These are phyloP conservation scores for Propithecus coquereli DNA, from an alignment of 2,113 vertebrate species.

Conservation along the genomic window DNA sequence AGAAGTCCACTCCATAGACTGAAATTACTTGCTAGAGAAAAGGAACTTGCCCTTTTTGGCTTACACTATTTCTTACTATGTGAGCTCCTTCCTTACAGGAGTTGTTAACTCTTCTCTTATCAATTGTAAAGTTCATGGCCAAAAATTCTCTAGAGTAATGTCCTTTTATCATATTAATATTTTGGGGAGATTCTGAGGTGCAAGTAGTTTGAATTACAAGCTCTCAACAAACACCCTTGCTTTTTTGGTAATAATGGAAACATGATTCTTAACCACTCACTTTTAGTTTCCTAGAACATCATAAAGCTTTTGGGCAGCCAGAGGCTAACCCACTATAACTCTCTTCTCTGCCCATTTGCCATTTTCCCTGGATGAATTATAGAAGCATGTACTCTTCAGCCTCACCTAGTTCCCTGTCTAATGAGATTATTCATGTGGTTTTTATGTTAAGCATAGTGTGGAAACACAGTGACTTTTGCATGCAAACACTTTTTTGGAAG, in stretches of 20 bases:
- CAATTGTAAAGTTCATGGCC: not conserved
- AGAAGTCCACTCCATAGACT: not conserved
- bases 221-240: not conserved
- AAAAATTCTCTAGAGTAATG: not conserved
- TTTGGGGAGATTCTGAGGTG: conserved; percentile 21
- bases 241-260: not conserved
- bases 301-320: not conserved
- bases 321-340: not conserved
- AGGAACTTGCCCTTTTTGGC: not conserved
- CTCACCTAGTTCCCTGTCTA: not conserved
- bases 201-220: conserved; percentile 38
- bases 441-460: not conserved
- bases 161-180: not conserved
- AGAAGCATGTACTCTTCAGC: not conserved
- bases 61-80: not conserved
- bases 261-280: not conserved
- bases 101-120: not conserved
- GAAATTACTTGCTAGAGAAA: conserved; percentile 20
- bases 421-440: not conserved
- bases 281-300: not conserved
- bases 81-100: not conserved
- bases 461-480: not conserved
- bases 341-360: not conserved
- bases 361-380: not conserved
- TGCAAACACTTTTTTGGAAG: not conserved